Evolutionary conservation across 2,888 invertebrate genomes (phyloP).

Genomic region (Eupithecia abbreviata): DNA sequence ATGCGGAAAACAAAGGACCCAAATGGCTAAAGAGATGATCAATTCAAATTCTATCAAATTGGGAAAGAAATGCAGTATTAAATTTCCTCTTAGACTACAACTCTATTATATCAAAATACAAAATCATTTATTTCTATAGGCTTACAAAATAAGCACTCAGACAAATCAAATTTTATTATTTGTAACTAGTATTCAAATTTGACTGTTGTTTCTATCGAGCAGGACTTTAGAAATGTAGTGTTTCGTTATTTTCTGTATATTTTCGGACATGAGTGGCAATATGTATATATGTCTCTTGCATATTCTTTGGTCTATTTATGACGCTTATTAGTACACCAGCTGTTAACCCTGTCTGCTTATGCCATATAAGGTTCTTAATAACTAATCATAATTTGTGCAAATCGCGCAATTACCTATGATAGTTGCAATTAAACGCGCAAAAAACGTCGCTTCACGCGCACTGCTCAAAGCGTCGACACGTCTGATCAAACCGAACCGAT

Average conservation of each 20-base stretch:
- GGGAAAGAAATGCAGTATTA: not conserved
- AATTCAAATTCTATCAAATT: not conserved
- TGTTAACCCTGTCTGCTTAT: not conserved
- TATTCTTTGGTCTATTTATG: not conserved
- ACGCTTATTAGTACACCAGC: not conserved
- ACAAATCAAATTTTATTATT: too few species aligned
- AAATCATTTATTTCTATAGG: too few species aligned
- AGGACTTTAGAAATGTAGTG: not conserved
- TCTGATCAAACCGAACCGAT: constrained; percentile 36
- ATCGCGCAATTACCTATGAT: constrained; percentile 40
- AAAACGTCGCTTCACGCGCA: constrained; percentile 45
- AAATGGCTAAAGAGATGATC: not conserved
- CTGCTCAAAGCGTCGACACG: constrained; percentile 43
- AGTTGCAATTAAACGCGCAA: constrained; percentile 41
- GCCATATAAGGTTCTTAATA: constrained; percentile 30
- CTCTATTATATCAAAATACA: not conserved
- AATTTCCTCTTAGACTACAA: not conserved
- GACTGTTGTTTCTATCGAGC: not conserved
- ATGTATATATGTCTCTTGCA: not conserved
- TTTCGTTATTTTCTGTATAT: not conserved
- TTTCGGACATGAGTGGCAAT: not conserved
- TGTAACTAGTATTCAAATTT: not conserved
- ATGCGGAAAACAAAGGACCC: not conserved
- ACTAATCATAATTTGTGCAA: constrained; percentile 45
- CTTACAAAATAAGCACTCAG: too few species aligned